Conservation (phyloP, 2,888 invertebrate species). For the Vandiemenella viatica region DNA sequence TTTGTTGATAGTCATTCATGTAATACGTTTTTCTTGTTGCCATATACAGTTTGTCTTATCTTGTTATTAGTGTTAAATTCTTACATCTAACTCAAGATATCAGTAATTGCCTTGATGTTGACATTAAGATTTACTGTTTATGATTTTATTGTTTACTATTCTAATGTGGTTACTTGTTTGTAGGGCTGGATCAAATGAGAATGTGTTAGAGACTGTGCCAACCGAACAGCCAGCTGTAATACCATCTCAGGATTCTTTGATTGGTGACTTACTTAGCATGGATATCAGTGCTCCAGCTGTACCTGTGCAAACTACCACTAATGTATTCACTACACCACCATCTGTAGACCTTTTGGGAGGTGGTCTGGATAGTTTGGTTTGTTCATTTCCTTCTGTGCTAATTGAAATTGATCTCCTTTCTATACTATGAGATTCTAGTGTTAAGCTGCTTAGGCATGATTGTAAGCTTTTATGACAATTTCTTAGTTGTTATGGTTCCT, state of each 20-base stretch:
- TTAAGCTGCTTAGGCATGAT: no score
- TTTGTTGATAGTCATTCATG: no score
- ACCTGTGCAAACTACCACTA: constrained; percentile 34
- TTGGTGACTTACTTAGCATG: constrained; percentile 93
- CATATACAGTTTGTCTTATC: no score
- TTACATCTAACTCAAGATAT: no score
- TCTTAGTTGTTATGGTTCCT: no score
- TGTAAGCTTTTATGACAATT: no score
- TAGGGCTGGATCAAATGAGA: constrained; percentile 20
- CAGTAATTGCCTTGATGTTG: no score
- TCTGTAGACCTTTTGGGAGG: constrained; percentile 77
- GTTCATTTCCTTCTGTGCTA: no score
- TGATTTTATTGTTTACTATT: neutral
- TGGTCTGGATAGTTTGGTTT: constrained; percentile 74
- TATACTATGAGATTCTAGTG: no score
- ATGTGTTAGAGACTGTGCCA: constrained; percentile 15
- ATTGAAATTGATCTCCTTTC: no score
- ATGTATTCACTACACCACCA: constrained; percentile 53
- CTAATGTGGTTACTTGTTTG: neutral
- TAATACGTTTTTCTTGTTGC: no score
- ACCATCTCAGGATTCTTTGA: constrained; percentile 75
- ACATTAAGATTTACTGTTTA: neutral
- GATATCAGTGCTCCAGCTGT: constrained; percentile 56
- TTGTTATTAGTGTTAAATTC: no score
- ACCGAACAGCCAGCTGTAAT: constrained; percentile 36